A percentile compares a stretch with the other conserved stretches of the same genome.
Conservation (phyloP, 1,140 invertebrate species). For the Luehdorfia chinensis region DNA sequence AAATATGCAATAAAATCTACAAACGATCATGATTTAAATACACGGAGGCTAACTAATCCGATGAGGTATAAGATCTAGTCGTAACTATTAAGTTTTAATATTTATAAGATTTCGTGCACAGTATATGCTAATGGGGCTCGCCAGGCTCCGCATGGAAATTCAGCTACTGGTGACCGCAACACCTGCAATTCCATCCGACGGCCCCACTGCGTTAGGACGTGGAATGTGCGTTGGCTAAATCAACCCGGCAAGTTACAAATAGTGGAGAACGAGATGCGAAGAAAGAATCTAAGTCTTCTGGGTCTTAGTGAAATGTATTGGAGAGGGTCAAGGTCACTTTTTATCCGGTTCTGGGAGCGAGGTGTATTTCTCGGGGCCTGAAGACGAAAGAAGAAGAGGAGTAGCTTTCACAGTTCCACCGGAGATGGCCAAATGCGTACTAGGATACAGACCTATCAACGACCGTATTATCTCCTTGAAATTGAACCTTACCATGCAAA, state of each 20-base stretch:
- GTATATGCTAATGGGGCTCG: too few species aligned
- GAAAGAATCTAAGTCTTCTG: too few species aligned
- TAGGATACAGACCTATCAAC: constrained; percentile 22
- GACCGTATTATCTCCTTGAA: constrained; percentile 23
- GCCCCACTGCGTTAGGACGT: constrained; percentile 15
- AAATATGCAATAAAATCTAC: too few species aligned
- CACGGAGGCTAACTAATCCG: too few species aligned
- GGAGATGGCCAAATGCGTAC: neutral
- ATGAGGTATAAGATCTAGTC: too few species aligned
- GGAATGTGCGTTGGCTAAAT: constrained; percentile 24
- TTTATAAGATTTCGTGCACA: too few species aligned
- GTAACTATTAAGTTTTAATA: too few species aligned
- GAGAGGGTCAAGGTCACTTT: too few species aligned
- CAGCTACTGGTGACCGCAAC: neutral
- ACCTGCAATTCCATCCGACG: neutral
- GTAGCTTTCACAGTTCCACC: constrained; percentile 11
- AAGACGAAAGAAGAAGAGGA: constrained; percentile 14
- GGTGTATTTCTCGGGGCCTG: constrained; percentile 22
- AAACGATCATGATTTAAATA: too few species aligned
- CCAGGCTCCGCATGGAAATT: neutral
- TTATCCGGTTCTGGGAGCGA: neutral
- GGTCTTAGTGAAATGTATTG: constrained; percentile 20
- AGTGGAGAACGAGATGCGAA: constrained; percentile 18
- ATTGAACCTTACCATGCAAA: constrained; percentile 15
- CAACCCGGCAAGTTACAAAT: constrained; percentile 21